Conservation (phyloP, 2,113 vertebrate species). For the Aptenodytes patagonicus region DNA sequence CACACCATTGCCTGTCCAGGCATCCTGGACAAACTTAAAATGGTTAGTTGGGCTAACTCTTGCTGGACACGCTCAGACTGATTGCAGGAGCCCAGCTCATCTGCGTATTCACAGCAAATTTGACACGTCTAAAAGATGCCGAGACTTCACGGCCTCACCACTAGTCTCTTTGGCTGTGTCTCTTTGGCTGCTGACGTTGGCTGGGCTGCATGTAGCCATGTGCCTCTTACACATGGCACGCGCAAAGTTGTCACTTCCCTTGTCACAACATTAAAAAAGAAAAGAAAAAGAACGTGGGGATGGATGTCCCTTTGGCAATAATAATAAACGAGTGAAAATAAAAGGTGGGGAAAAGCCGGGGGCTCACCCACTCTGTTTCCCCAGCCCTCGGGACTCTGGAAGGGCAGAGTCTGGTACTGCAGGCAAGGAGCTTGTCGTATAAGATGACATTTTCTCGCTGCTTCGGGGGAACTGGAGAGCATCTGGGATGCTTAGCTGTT, state of each 20-base stretch:
- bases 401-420: not conserved
- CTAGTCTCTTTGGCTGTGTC: not conserved
- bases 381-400: not conserved
- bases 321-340: not conserved
- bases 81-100: not conserved
- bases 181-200: not conserved
- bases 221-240: not conserved
- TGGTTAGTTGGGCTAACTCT: not conserved
- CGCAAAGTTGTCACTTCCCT: not conserved
- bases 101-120: not conserved
- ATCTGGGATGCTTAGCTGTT: not conserved
- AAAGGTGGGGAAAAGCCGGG: not conserved
- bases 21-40: not conserved
- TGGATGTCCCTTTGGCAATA: not conserved
- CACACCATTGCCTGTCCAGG: not conserved
- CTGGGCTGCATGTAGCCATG: rapidly evolving
- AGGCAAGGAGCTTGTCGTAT: not conserved
- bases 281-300: not conserved
- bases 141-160: not conserved
- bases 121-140: not conserved
- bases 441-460: rapidly evolving
- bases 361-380: not conserved
- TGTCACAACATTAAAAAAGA: not conserved
- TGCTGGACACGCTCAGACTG: not conserved
- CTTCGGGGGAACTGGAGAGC: not conserved